A percentile compares a stretch with the other conserved stretches of the same genome.
These are phyloP conservation scores for Paguma larvata DNA, from an alignment of 2,797 vertebrate genomes.

Conservation along the genomic window DNA sequence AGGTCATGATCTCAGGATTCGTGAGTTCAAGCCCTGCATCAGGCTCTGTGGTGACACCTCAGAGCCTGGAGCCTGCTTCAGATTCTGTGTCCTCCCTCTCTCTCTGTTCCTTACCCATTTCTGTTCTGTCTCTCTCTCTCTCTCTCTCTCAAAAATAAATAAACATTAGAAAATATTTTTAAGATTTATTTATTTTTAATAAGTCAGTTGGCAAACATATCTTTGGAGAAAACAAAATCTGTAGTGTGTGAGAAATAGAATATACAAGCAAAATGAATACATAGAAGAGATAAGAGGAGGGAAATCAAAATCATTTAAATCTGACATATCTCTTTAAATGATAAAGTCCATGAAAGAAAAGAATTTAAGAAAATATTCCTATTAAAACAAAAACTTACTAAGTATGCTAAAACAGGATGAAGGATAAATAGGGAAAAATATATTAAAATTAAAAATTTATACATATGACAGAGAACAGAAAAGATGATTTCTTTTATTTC, in stretches of 20 bases:
- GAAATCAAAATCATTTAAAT: constrained; percentile 60
- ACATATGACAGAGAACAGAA: not conserved
- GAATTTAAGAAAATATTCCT: not conserved
- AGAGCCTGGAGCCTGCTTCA: too few species aligned
- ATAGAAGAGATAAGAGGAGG: not conserved
- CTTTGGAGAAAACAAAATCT: constrained; percentile 23
- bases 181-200: not conserved
- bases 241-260: not conserved
- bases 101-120: too few species aligned
- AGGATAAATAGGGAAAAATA: not conserved
- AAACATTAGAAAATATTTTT: not conserved
- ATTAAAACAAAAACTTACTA: constrained; percentile 7
- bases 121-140: too few species aligned
- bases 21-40: too few species aligned
- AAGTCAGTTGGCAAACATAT: not conserved
- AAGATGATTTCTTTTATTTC: not conserved
- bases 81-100: too few species aligned
- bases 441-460: not conserved
- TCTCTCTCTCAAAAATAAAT: too few species aligned
- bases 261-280: constrained; percentile 31
- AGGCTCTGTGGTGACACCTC: too few species aligned
- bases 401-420: constrained; percentile 25
- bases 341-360: not conserved
- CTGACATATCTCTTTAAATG: constrained; percentile 52
- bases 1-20: too few species aligned